Evolutionary conservation across 2,113 vertebrate species (phyloP).

Genomic region (Leucoraja erinaceus): DNA sequence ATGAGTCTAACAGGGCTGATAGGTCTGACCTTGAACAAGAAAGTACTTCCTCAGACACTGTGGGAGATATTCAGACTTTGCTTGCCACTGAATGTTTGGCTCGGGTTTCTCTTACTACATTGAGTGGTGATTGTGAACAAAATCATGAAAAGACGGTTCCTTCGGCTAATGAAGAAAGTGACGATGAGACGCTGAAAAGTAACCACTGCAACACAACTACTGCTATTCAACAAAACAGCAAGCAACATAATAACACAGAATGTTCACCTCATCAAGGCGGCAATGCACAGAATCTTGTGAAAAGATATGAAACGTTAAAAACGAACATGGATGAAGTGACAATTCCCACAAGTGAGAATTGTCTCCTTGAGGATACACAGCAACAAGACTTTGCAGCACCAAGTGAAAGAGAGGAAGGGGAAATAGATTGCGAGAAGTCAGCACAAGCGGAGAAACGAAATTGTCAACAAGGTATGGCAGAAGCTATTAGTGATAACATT

Average conservation of each 20-base stretch:
- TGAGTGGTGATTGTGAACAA: constrained; percentile 40
- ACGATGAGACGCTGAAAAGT: constrained; percentile 42
- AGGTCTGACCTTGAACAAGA: background rate
- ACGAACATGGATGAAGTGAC: background rate
- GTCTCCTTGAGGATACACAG: background rate
- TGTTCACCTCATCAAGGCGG: background rate
- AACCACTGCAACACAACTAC: constrained; percentile 16
- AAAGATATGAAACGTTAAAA: constrained; percentile 34
- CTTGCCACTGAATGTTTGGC: background rate
- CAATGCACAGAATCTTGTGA: background rate
- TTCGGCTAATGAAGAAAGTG: constrained; percentile 40
- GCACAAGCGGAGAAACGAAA: background rate
- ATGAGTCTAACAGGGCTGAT: background rate
- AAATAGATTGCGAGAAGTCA: background rate
- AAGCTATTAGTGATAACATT: background rate
- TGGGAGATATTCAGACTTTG: background rate
- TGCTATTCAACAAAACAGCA: constrained; percentile 28
- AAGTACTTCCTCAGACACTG: background rate
- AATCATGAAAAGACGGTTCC: constrained; percentile 6
- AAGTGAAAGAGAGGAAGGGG: background rate
- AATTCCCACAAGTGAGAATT: background rate
- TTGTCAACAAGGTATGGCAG: background rate
- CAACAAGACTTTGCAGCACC: background rate
- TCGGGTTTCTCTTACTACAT: background rate
- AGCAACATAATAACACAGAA: background rate